Percentiles rank a stretch among this genome's conserved stretches.
These are phyloP conservation scores for Ooceraea biroi DNA, from an alignment of 1,140 invertebrate genomes.

Conservation along the genomic window DNA sequence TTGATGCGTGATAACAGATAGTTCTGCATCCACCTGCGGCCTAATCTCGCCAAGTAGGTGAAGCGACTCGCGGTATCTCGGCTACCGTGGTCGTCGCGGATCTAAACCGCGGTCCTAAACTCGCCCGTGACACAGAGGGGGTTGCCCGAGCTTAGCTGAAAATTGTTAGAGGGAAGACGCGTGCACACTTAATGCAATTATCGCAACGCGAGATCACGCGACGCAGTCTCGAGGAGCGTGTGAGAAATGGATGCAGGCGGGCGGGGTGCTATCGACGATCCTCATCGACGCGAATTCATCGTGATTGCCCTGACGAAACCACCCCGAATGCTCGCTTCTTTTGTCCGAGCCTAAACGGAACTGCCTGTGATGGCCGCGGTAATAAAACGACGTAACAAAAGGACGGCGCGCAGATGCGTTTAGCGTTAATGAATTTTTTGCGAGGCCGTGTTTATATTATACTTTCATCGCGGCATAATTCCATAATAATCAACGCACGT, in stretches of 20 bases:
- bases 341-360: neutral
- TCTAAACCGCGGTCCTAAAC: constrained; percentile 42
- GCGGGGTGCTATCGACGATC: too few species aligned
- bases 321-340: neutral
- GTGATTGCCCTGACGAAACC: neutral
- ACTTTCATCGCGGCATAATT: constrained; percentile 52
- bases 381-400: neutral
- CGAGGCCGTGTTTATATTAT: constrained; percentile 12
- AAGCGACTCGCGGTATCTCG: constrained; percentile 30
- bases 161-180: constrained; percentile 75
- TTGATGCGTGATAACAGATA: constrained; percentile 41
- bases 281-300: constrained; percentile 7
- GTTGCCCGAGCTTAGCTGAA: constrained; percentile 67
- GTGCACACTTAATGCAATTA: constrained; percentile 76
- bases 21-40: constrained; percentile 36
- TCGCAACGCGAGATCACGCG: constrained; percentile 71
- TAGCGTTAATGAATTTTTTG: constrained; percentile 1
- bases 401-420: neutral
- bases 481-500: constrained; percentile 48
- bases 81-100: constrained; percentile 15
- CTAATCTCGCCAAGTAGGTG: constrained; percentile 45
- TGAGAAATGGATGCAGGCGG: constrained; percentile 52
- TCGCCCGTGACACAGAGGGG: constrained; percentile 64
- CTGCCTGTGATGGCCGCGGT: too few species aligned
- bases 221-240: constrained; percentile 12